Evolutionary conservation across 2,888 invertebrate genomes (phyloP).

Genomic region (Zonitis immaculata): DNA sequence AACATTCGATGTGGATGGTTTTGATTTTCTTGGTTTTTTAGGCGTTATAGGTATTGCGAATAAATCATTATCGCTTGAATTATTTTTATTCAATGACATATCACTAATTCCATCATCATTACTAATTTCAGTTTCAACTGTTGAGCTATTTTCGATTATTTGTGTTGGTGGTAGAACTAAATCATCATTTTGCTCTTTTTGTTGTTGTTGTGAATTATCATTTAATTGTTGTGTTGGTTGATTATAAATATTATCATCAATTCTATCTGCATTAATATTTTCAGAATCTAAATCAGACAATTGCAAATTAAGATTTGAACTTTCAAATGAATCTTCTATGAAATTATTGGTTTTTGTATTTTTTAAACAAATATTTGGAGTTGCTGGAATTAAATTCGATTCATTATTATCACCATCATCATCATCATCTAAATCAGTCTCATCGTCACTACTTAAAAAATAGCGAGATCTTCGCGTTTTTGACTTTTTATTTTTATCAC

Average conservation of each 20-base stretch:
- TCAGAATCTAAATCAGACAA: background rate
- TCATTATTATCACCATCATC: conserved; percentile 11
- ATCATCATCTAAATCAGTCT: conserved; percentile 26
- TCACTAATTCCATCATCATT: conserved; percentile 6
- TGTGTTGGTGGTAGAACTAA: conserved; percentile 27
- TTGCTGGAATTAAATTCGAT: conserved; percentile 33
- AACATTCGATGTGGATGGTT: background rate
- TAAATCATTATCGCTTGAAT: conserved; percentile 4
- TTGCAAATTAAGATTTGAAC: background rate
- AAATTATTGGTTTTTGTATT: background rate
- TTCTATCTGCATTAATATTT: background rate
- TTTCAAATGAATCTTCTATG: background rate
- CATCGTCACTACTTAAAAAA: conserved; percentile 14
- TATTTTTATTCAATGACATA: conserved; percentile 3
- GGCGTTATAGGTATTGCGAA: background rate
- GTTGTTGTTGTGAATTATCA: background rate
- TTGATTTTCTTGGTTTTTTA: background rate
- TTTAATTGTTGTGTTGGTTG: conserved; percentile 18
- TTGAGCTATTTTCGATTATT: conserved; percentile 10
- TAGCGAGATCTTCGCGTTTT: conserved; percentile 9
- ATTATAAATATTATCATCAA: conserved; percentile 16
- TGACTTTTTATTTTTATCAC: conserved; percentile 12
- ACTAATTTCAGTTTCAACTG: background rate
- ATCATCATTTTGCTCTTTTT: conserved; percentile 2
- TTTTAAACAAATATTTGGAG: conserved; percentile 25